phyloP scores from a whole-genome alignment of 2,888 invertebrate species.

The Pardosa pseudoannulata region DNA sequence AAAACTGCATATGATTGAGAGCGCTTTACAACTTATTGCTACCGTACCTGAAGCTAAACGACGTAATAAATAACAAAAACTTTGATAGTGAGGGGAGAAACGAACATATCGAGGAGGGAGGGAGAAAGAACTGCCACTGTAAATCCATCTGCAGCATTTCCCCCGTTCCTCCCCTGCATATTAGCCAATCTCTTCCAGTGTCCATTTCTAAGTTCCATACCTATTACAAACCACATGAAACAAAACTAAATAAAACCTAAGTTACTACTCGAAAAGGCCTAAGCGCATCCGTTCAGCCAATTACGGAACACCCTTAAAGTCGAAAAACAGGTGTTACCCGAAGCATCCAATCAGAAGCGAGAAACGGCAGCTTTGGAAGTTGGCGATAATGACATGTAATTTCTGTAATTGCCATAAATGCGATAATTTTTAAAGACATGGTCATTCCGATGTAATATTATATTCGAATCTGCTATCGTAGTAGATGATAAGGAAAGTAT shows the following conservation, averaged over 20 bases:
- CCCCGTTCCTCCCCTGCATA: not conserved
- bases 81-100: not conserved
- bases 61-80: constrained; percentile 11
- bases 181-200: constrained; percentile 1
- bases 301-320: constrained; percentile 24
- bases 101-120: not conserved
- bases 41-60: not conserved
- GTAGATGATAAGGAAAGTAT: constrained; percentile 47
- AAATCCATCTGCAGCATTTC: not conserved
- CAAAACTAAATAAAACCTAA: constrained; percentile 7
- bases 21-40: not conserved
- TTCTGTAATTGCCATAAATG: constrained; percentile 70
- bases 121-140: not conserved
- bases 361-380: constrained; percentile 55
- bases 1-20: not conserved
- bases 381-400: constrained; percentile 70
- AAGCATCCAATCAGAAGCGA: constrained; percentile 53
- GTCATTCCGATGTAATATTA: constrained; percentile 63
- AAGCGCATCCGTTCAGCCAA: constrained; percentile 7
- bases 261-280: constrained; percentile 9
- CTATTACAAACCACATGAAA: constrained; percentile 17
- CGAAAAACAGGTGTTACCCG: constrained; percentile 67
- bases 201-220: constrained; percentile 4
- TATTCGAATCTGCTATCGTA: constrained; percentile 57
- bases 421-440: constrained; percentile 68